Evolutionary conservation across 1,140 invertebrate species (phyloP), one percentile per base, ranked within the genome.

Genomic region (Wiebesia pumilae): DNA sequence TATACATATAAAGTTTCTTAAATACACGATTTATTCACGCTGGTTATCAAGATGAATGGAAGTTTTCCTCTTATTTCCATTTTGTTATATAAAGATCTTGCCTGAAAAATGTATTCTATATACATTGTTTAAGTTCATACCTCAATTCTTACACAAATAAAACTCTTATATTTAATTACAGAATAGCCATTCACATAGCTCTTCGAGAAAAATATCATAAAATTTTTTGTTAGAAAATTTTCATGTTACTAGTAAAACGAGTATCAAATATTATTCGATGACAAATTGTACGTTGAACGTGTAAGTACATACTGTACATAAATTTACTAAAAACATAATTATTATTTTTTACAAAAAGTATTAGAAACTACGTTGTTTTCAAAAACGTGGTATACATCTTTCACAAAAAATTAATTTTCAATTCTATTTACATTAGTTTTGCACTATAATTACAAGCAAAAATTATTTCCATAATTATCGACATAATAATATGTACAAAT

Each of bases 121-220:
- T 69, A 81, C 80, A 81, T 47, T 47, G 38, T 43, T 30, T 47
- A 3, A 21, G 27, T 40, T 24, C 10, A 80, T 27, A 4, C 3
- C 10, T 24, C 21, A 81, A 65, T 65, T 21, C 24, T 27, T 62
- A 81, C 38, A 40, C 14, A 40, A 62, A 81, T 65, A 4, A 81
- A 81, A 58, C 12, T 81, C 12, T 81, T 24, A n/a, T 81, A 38
- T 81, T 43, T 81, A 51, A 38, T 47, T 82, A 82, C 40, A 82
- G 6, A 51, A 69, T 24, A 30, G 47, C 65, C 30, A 1, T 67
- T 30, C 12, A 43, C 0, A 51, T 62, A 62, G 51, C 38, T 16
- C 33, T 47, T 43, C 21, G 38, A 10, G 3, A 30, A 43, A 81
- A 0, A 21, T 51, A 43, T 43, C 0, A 9, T 3, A 27, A 65